phyloP scores from a whole-genome alignment of 2,797 vertebrate species.

The Fratercula arctica region DNA sequence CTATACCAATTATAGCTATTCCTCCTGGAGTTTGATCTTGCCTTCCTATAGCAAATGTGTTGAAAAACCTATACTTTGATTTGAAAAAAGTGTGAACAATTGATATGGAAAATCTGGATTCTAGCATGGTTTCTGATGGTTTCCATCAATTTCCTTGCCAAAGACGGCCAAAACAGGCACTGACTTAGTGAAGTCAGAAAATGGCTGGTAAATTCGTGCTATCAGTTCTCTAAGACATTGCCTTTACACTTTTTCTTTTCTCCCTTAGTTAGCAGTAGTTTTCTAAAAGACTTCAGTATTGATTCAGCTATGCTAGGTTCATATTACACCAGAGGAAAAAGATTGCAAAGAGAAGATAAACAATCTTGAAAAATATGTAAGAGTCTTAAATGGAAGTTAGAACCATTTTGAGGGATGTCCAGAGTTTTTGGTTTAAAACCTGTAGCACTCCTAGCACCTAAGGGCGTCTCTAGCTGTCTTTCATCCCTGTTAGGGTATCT shows the following conservation, averaged over 20 bases:
- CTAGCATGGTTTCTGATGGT: not conserved
- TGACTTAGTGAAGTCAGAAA: not conserved
- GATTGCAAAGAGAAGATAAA: not conserved
- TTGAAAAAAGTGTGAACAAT: not conserved
- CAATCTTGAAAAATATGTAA: not conserved
- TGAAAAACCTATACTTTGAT: not conserved
- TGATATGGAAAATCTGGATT: not conserved
- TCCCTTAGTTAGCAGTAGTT: not conserved
- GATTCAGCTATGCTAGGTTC: not conserved
- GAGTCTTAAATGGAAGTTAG: not conserved
- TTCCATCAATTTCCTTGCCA: not conserved
- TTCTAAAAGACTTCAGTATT: not conserved
- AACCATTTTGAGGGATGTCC: not conserved
- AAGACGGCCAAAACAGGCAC: not conserved
- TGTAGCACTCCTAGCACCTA: not conserved
- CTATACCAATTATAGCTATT: not conserved
- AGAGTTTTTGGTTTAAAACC: not conserved
- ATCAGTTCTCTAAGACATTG: not conserved
- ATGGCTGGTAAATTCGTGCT: not conserved
- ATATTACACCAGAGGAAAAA: not conserved
- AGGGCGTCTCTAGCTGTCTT: not conserved
- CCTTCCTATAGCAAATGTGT: not conserved
- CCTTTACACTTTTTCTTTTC: not conserved
- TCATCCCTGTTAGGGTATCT: not conserved
- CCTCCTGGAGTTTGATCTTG: not conserved